A percentile compares a stretch with the other conserved stretches of the same genome.
These are phyloP conservation scores for Seira sanloemensis DNA, from an alignment of 2,888 invertebrate genomes.

Conservation along the genomic window DNA sequence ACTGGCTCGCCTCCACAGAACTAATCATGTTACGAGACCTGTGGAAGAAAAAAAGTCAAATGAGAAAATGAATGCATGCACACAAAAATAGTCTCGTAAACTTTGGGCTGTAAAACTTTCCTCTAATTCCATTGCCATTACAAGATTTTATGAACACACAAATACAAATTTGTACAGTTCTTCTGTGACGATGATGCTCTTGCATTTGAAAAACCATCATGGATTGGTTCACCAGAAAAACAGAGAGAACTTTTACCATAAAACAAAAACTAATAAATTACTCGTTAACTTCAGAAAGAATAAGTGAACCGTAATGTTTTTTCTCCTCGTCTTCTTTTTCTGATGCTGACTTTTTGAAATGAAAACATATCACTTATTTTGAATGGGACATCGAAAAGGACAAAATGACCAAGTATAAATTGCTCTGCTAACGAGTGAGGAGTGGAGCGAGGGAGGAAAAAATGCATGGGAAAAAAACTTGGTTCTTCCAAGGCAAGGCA, in stretches of 20 bases:
- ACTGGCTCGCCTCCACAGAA: constrained; percentile 57
- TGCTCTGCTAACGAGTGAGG: no score
- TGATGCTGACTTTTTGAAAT: neutral
- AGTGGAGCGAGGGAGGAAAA: neutral
- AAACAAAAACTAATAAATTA: constrained; percentile 12
- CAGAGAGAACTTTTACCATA: neutral
- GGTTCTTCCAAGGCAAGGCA: no score
- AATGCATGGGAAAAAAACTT: no score
- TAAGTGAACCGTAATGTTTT: neutral
- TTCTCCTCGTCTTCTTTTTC: neutral
- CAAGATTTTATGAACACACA: no score
- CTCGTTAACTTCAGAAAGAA: neutral
- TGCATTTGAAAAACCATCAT: no score
- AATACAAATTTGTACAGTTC: no score
- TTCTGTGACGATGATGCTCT: no score
- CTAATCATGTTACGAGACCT: constrained; percentile 69
- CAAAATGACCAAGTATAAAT: no score
- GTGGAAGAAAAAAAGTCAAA: constrained; percentile 7
- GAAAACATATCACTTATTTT: neutral
- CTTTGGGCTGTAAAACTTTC: no score
- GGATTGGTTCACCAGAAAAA: constrained; percentile 5
- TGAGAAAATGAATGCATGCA: neutral
- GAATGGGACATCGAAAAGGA: neutral
- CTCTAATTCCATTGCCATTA: neutral
- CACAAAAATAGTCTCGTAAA: neutral